These are phyloP conservation scores for Trachymyrmex septentrionalis DNA, from an alignment of 1,140 invertebrate genomes.

Conservation along the genomic window DNA sequence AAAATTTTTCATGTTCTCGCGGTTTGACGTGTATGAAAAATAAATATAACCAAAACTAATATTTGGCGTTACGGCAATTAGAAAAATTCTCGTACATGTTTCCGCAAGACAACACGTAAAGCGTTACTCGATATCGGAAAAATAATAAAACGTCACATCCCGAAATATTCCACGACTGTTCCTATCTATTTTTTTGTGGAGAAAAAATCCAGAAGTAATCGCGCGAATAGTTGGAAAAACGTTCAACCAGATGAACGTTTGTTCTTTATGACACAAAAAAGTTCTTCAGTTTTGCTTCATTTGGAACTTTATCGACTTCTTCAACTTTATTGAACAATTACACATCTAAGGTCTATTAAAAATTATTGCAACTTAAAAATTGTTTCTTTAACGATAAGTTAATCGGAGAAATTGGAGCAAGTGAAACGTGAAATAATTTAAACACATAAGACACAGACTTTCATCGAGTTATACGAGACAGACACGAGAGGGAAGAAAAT, in stretches of 20 bases:
- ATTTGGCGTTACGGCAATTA: slow-evolving; percentile 47
- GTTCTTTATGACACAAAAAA: slow-evolving; percentile 1
- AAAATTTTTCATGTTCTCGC: slow-evolving; percentile 20
- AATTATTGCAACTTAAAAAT: slow-evolving; percentile 2
- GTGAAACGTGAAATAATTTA: slow-evolving; percentile 10
- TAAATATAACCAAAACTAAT: slow-evolving; percentile 52
- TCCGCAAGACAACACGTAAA: slow-evolving; percentile 42
- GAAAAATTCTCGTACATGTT: slow-evolving; percentile 31
- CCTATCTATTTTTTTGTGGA: slow-evolving; percentile 21
- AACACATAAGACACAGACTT: background rate
- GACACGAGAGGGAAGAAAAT: slow-evolving; percentile 5
- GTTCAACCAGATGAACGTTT: background rate
- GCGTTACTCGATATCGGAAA: slow-evolving; percentile 39
- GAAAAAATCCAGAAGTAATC: slow-evolving; percentile 25
- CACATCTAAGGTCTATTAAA: background rate
- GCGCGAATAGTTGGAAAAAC: background rate
- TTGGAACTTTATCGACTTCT: background rate
- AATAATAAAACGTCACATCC: slow-evolving; percentile 33
- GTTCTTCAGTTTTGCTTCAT: background rate
- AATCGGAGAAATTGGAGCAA: background rate
- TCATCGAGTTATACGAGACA: background rate
- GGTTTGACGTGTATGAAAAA: background rate
- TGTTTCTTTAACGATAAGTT: background rate
- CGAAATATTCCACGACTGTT: slow-evolving; percentile 22
- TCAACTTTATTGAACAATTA: background rate